A percentile compares a stretch with the other conserved stretches of the same genome.
phyloP scores from a whole-genome alignment of 2,888 invertebrate species.

The Choristoneura rosaceana region DNA sequence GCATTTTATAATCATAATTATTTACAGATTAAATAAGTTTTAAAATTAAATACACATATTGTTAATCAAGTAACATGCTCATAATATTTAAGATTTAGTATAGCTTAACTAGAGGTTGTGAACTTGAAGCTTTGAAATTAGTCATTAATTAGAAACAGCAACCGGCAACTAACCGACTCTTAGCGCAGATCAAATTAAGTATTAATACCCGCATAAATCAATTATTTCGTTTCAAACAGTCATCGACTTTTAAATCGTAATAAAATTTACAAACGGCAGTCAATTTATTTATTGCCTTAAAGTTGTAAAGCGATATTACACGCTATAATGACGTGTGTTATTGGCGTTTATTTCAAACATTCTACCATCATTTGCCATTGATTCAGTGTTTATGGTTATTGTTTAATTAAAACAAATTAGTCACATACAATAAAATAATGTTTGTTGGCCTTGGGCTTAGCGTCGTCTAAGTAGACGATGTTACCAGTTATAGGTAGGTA shows the following conservation, averaged over 20 bases:
- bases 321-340: conserved; percentile 83
- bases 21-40: neutral
- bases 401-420: conserved; percentile 76
- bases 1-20: conserved; percentile 1
- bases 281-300: conserved; percentile 83
- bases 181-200: conserved; percentile 71
- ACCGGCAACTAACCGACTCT: neutral
- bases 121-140: neutral
- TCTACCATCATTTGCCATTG: conserved; percentile 78
- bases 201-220: conserved; percentile 81
- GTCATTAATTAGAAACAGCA: neutral
- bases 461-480: neutral
- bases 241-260: conserved; percentile 84
- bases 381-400: conserved; percentile 76
- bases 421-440: conserved; percentile 56
- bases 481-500: neutral
- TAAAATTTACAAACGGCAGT: conserved; percentile 84
- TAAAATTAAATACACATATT: neutral
- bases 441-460: neutral
- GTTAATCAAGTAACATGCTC: neutral
- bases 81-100: neutral
- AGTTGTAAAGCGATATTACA: conserved; percentile 85
- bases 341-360: conserved; percentile 81
- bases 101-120: too few species aligned
- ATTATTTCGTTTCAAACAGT: conserved; percentile 80